These are phyloP conservation scores for Eilema sororculum DNA, from an alignment of 2,888 invertebrate genomes.

Conservation along the genomic window DNA sequence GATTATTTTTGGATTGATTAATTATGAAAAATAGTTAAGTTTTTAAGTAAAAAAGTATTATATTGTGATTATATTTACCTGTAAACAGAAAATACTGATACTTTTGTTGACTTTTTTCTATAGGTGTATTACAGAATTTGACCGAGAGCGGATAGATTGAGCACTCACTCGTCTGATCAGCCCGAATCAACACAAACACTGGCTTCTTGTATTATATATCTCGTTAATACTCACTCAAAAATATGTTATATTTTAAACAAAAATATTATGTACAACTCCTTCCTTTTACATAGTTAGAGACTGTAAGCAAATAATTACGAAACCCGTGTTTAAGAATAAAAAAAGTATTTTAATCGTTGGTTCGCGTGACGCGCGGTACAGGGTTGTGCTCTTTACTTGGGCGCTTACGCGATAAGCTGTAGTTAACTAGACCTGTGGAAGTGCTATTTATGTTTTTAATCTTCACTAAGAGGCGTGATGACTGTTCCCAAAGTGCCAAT, in stretches of 20 bases:
- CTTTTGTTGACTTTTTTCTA: no score
- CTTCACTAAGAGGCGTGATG: conserved; percentile 70
- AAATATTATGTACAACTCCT: conserved; percentile 33
- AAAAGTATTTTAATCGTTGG: conserved; percentile 72
- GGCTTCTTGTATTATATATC: conserved; percentile 7
- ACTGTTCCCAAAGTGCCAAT: conserved; percentile 58
- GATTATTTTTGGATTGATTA: no score
- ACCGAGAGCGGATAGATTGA: no score
- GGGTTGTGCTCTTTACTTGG: conserved; percentile 68
- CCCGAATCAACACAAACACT: conserved; percentile 22
- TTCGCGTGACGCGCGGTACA: conserved; percentile 74
- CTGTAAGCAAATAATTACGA: conserved; percentile 71
- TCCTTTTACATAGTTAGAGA: conserved; percentile 38
- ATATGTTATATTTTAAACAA: conserved; percentile 18
- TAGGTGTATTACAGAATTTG: no score
- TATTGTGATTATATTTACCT: no score
- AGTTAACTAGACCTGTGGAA: conserved; percentile 46
- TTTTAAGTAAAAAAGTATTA: no score
- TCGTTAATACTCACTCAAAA: conserved; percentile 27
- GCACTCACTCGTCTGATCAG: no score
- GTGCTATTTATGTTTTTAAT: conserved; percentile 78
- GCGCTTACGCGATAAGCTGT: conserved; percentile 67
- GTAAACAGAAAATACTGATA: no score
- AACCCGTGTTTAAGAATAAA: conserved; percentile 69
- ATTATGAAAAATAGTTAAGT: no score